A percentile compares a stretch with the other conserved stretches of the same genome.
Conservation (phyloP, 2,888 invertebrate species). For the Adelphocoris suturalis region DNA sequence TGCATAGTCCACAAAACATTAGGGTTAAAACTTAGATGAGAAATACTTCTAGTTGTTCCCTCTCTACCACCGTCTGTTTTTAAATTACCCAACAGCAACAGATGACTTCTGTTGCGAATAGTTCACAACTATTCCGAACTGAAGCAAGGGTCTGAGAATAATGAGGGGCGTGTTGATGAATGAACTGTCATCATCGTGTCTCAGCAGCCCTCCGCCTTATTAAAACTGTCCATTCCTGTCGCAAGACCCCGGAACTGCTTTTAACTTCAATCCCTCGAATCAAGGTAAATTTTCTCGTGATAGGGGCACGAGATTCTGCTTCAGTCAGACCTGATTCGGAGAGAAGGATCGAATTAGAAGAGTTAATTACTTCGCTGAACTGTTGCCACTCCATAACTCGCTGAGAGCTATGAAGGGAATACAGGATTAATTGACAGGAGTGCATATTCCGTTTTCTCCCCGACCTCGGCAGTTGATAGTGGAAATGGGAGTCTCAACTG, state of each 20-base stretch:
- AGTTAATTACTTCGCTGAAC: conserved; percentile 25
- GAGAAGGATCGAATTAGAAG: not conserved
- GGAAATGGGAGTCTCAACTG: not conserved
- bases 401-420: not conserved
- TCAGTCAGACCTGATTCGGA: not conserved
- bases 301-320: not conserved
- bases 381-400: not conserved
- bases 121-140: not conserved
- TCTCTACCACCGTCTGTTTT: too few species aligned
- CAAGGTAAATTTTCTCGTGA: not conserved
- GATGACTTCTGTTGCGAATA: too few species aligned
- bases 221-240: not conserved
- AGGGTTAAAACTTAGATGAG: too few species aligned
- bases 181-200: not conserved
- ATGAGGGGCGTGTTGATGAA: not conserved
- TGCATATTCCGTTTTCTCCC: not conserved
- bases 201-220: not conserved
- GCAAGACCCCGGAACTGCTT: not conserved
- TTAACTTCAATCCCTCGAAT: not conserved
- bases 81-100: too few species aligned
- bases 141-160: not conserved
- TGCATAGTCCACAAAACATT: too few species aligned
- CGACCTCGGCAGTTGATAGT: not conserved
- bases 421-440: conserved; percentile 18
- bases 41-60: too few species aligned